phyloP scores from a whole-genome alignment of 2,113 vertebrate genomes.

The Tyto alba region DNA sequence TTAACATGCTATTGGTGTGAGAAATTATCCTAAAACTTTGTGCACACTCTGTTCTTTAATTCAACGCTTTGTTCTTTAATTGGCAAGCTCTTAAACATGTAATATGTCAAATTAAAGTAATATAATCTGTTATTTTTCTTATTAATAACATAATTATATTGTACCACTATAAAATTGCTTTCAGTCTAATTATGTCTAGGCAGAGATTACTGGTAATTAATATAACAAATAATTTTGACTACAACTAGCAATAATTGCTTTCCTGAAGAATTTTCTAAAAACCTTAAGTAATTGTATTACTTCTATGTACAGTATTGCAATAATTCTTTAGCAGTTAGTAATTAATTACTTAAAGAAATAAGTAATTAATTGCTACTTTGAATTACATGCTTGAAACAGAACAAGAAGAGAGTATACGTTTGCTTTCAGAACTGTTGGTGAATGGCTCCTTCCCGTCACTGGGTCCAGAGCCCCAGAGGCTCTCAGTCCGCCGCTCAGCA shows the following conservation, averaged over 20 bases:
- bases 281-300: constrained; percentile 48
- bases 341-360: constrained; percentile 37
- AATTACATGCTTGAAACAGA: background rate
- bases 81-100: constrained; percentile 1
- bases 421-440: background rate
- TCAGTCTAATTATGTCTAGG: constrained; percentile 48
- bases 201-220: constrained; percentile 52
- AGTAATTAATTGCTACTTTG: background rate
- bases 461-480: background rate
- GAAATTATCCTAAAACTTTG: background rate
- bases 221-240: constrained; percentile 66
- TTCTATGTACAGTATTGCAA: background rate
- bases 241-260: constrained; percentile 47
- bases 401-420: background rate
- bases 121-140: constrained; percentile 51
- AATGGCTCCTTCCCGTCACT: background rate
- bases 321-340: constrained; percentile 32
- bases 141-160: constrained; percentile 63
- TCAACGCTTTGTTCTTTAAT: background rate
- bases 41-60: background rate
- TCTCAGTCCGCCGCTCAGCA: background rate
- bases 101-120: constrained; percentile 44
- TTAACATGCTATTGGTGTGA: background rate
- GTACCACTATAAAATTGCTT: constrained; percentile 33
- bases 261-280: constrained; percentile 55